A percentile compares a stretch with the other conserved stretches of the same genome.
Evolutionary conservation across 2,797 vertebrate species (phyloP).

Genomic region (Epinephelus awoara): DNA sequence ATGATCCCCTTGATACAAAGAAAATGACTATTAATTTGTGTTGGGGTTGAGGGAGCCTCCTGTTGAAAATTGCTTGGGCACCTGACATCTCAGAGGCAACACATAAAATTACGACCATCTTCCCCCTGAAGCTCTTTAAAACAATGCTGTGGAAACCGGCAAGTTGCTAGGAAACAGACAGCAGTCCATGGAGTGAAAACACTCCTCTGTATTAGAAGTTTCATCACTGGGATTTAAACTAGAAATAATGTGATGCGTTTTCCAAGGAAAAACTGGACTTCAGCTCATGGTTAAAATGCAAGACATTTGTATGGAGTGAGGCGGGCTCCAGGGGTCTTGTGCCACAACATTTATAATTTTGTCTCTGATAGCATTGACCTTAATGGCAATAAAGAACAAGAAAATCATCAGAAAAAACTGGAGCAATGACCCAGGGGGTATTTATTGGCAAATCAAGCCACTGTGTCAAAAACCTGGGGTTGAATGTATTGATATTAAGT

Average conservation of each 20-base stretch:
- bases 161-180: slow-evolving; percentile 87
- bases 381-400: not conserved
- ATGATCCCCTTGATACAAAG: slow-evolving; percentile 63
- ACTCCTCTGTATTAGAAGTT: slow-evolving; percentile 40
- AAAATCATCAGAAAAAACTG: not conserved
- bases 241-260: slow-evolving; percentile 28
- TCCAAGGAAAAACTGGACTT: slow-evolving; percentile 24
- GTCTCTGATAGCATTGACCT: not conserved
- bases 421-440: not conserved
- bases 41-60: slow-evolving; percentile 63
- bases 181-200: slow-evolving; percentile 49
- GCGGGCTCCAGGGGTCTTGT: not conserved
- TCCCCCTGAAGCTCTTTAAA: slow-evolving; percentile 65
- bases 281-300: slow-evolving; percentile 13
- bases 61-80: slow-evolving; percentile 66
- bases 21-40: slow-evolving; percentile 76
- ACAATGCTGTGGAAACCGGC: slow-evolving; percentile 66
- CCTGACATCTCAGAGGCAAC: slow-evolving; percentile 68
- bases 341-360: slow-evolving; percentile 2
- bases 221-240: slow-evolving; percentile 52
- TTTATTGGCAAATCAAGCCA: slow-evolving; percentile 11
- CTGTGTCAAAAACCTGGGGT: slow-evolving; percentile 11
- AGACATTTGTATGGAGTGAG: slow-evolving; percentile 1
- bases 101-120: slow-evolving; percentile 62
- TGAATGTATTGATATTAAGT: slow-evolving; percentile 24